Conservation (phyloP, 2,113 vertebrate genomes). For the Rafetus swinhoei region DNA sequence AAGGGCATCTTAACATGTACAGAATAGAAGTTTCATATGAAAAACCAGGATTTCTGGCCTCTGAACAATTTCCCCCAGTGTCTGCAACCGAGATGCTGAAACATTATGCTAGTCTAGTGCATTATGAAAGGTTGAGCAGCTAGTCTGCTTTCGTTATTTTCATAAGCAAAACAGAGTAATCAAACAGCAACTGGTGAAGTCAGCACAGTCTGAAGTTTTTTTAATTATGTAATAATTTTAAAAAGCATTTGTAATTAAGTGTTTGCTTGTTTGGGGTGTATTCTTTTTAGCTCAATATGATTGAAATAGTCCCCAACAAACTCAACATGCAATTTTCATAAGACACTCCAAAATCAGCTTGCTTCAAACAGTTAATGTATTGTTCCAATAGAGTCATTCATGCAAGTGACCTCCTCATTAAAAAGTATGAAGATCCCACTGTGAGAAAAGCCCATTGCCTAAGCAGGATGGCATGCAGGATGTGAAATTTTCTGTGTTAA, state of each 20-base stretch:
- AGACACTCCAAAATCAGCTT: conserved; percentile 7
- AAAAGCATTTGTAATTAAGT: background rate
- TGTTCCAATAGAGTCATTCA: conserved; percentile 61
- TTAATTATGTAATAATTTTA: background rate
- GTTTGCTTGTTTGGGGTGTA: conserved; percentile 35
- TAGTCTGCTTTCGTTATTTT: fast-evolving
- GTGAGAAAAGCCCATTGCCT: conserved; percentile 37
- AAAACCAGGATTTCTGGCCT: background rate
- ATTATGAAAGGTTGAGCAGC: background rate
- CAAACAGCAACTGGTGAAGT: background rate
- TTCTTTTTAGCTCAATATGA: conserved; percentile 58
- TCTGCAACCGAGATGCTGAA: background rate
- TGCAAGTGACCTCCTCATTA: conserved; percentile 63
- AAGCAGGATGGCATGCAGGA: background rate
- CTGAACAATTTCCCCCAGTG: background rate
- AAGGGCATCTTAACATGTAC: background rate
- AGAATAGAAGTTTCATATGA: background rate
- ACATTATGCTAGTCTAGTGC: background rate
- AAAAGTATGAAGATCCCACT: conserved; percentile 55
- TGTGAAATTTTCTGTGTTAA: conserved; percentile 46
- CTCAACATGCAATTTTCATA: conserved; percentile 22
- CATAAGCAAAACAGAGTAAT: background rate
- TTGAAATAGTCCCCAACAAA: conserved; percentile 57
- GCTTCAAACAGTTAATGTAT: conserved; percentile 47
- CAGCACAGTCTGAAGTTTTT: background rate